A percentile compares a stretch with the other conserved stretches of the same genome.
These are phyloP conservation scores for Geopemphigus sp. DNA, from an alignment of 1,140 invertebrate genomes.

Conservation along the genomic window DNA sequence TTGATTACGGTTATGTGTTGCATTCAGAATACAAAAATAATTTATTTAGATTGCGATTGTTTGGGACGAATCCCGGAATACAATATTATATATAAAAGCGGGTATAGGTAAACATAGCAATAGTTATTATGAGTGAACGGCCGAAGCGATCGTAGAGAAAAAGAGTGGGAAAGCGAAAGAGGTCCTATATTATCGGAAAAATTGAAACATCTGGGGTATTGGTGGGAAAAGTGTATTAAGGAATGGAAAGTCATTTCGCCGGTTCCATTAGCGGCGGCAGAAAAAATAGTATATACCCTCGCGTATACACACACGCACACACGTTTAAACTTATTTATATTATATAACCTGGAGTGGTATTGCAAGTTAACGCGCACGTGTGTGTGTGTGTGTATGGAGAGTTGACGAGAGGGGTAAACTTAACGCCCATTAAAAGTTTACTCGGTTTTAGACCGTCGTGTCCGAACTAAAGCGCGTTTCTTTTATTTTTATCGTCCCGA, in stretches of 20 bases:
- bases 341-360: slow-evolving; percentile 3
- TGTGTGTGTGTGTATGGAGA: neutral
- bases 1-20: too few species aligned
- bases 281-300: neutral
- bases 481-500: slow-evolving; percentile 39
- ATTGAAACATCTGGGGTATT: slow-evolving; percentile 40
- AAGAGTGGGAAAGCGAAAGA: neutral
- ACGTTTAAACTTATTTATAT: neutral
- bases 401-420: slow-evolving; percentile 16
- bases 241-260: slow-evolving; percentile 41
- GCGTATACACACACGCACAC: neutral
- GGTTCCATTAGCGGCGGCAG: slow-evolving; percentile 16
- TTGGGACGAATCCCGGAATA: too few species aligned
- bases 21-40: too few species aligned
- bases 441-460: slow-evolving; percentile 21
- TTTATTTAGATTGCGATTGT: too few species aligned
- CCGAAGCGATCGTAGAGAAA: neutral
- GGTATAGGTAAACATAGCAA: neutral
- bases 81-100: neutral
- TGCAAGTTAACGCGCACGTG: neutral
- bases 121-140: neutral
- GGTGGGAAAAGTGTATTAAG: slow-evolving; percentile 20
- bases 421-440: slow-evolving; percentile 47
- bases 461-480: slow-evolving; percentile 25
- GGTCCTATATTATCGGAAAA: slow-evolving; percentile 28